Base-by-base conservation (phyloP, 2,888 invertebrate species). In the Lagria hirta region DNA sequence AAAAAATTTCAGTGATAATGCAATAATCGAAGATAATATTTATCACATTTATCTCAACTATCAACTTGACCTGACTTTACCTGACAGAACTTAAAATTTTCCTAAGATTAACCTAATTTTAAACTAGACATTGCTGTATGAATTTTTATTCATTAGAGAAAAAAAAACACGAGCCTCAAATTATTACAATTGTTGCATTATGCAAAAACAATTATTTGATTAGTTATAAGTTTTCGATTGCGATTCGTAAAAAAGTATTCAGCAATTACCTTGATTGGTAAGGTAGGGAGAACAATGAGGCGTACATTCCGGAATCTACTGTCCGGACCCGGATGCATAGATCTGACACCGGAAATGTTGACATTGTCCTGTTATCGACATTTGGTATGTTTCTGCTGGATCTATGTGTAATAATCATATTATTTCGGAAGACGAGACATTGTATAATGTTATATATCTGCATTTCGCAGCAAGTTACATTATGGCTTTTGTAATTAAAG, bases 301-400 rank as follows among this genome's bases (percentile, higher is more conserved):
- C 55, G 54, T 56, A 58, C 57, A 56, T 59, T 54, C 58, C 60
- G 60, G 56, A 59, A 30, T 55, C 49, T 48, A 50, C 51, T 55
- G 54, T 53, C 51, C 58, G 60, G 59, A 58, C 54, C 55, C 58
- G 63, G 62, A 64, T 61, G 57, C 61, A 60, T 58, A 62, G 57
- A 64, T 65, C 62, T 60, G 62, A 61, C 60, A 60, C 58, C 60
- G 64, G 66, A 66, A 62, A 58, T 55, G 63, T 58, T 57, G 64
- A 61, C 65, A 64, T 61, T 64, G 63, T 63, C 60, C 64, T 60
- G 64, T 58, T 66, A 65, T 65, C 64, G 61, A 62, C 61, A 58
- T 58, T 51, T 54, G 54, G 49, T 54, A 51, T 54, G 51, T 52
- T 55, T 45, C 53, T 45, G 49, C 40, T 49, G 40, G 50, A 46